A percentile compares a stretch with the other conserved stretches of the same genome.
These are phyloP conservation scores for Trichoplusia ni DNA, from an alignment of 1,140 invertebrate species.

Conservation along the genomic window DNA sequence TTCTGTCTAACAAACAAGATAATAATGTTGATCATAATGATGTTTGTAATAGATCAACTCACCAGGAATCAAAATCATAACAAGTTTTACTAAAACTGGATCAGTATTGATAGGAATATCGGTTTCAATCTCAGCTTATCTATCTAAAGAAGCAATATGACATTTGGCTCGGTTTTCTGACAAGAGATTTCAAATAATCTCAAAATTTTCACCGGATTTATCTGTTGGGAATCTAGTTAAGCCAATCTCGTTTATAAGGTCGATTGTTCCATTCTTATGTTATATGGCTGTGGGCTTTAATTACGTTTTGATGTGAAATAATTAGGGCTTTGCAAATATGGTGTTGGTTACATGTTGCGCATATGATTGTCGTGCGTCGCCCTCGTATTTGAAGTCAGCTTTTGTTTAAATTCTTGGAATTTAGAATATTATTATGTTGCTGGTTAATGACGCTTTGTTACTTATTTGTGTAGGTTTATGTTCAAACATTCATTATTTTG, in stretches of 20 bases:
- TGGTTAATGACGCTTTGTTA: not conserved
- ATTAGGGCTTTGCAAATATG: slow-evolving; percentile 38
- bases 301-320: slow-evolving; percentile 42
- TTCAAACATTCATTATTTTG: not conserved
- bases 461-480: not conserved
- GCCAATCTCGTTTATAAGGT: not conserved
- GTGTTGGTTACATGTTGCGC: slow-evolving; percentile 13
- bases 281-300: slow-evolving; percentile 29
- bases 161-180: not conserved
- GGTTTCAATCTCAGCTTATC: not conserved
- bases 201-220: not conserved
- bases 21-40: not conserved
- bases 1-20: not conserved
- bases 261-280: not conserved
- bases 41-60: not conserved
- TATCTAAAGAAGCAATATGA: not conserved
- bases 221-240: slow-evolving; percentile 8
- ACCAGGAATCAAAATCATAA: no score
- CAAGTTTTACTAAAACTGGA: not conserved
- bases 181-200: slow-evolving; percentile 6
- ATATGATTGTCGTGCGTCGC: not conserved
- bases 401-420: slow-evolving; percentile 8
- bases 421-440: slow-evolving; percentile 8
- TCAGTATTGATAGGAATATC: not conserved
- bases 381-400: not conserved